Evolutionary conservation across 2,797 vertebrate genomes (phyloP).

Genomic region (Pitangus sulphuratus): DNA sequence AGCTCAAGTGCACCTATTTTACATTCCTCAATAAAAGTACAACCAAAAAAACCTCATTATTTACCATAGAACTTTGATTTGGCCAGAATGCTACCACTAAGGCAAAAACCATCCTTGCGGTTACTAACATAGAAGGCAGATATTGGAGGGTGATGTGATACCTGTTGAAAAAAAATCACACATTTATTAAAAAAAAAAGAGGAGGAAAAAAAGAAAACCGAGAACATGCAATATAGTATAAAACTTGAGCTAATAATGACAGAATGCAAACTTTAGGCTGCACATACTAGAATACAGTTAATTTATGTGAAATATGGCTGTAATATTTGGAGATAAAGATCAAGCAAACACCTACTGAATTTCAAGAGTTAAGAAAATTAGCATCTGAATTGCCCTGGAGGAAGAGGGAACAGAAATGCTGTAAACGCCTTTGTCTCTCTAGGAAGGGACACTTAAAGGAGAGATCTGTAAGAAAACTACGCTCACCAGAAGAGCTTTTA

Average conservation of each 20-base stretch:
- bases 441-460: neutral
- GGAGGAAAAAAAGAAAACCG: neutral
- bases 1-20: neutral
- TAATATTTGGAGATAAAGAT: neutral
- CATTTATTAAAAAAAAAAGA: neutral
- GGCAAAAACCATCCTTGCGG: constrained; percentile 97
- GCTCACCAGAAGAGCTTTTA: neutral
- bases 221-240: neutral
- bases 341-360: neutral
- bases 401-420: neutral
- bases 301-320: neutral
- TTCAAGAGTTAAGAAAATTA: neutral
- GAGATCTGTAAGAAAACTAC: neutral
- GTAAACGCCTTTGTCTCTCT: neutral
- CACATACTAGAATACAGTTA: neutral
- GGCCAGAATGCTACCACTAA: constrained; percentile 97
- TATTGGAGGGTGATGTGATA: constrained; percentile 97
- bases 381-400: neutral
- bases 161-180: constrained; percentile 73
- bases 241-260: neutral
- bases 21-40: neutral
- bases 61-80: constrained; percentile 99
- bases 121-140: constrained; percentile 98
- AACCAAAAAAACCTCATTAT: neutral
- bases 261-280: neutral